Base-by-base conservation (phyloP, 2,888 invertebrate genomes). In the Kryphioiulus occultus region DNA sequence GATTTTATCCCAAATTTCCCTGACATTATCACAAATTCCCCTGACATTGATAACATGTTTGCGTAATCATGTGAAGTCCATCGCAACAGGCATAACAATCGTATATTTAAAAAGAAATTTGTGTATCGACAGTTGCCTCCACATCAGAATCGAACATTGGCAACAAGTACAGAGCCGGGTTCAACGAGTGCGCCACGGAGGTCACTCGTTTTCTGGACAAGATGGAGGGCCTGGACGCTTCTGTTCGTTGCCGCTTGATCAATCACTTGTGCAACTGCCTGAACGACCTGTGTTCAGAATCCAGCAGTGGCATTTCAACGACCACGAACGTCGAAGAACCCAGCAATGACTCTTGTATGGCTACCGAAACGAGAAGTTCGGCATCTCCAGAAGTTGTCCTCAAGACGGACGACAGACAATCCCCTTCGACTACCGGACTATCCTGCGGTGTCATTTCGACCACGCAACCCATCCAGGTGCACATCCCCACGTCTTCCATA, bases 211-310 rank as follows among this genome's bases (percentile, higher is more conserved):
- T 68, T 86, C 78, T 86, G 87, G 87, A 86, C 42, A 78, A 59
- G 59, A 92, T 95, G 84, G 87, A 86, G 19, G 59, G 78, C 2
- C 17, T 86, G 35, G 87, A 86, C 42, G 19, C 87, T 22, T 59
- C 78, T 10, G 78, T 86, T 10, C 87, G 87, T 19, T 26, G 35
- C 10, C 87, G 87, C 12, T 39, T 86, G 42, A 26, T 68, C n/a
- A 44, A 30, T 17, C 87, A 86, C 26, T 19, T 86, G 39, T 32
- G 78, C 32, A 78, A 39, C 26, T 86, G 87, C 39, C 39, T 86
- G 68, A 59, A 86, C 87, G 87, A 78, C 53, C n/a, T 86, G 89
- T 93, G 92, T 90, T 92, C 92, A 89, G 91, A 92, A 85, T 92
- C 93, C 22, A 92, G 92, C 90, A 68, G 32, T 68, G 22, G 53